Percentiles rank a stretch among this genome's conserved stretches.
Evolutionary conservation across 1,140 invertebrate genomes (phyloP).

Genomic region (Lucilia cuprina): DNA sequence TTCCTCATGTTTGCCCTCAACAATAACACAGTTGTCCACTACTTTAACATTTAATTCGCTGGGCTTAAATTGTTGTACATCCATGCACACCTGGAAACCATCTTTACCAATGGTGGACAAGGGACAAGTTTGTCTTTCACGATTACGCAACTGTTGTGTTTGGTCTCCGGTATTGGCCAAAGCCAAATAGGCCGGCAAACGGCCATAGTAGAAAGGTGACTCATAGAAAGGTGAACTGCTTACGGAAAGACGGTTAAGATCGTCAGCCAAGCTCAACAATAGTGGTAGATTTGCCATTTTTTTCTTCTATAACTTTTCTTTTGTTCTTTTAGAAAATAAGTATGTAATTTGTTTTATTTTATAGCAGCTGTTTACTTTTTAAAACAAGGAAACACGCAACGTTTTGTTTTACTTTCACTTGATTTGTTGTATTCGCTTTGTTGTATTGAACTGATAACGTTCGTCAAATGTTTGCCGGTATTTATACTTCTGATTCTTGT

Average conservation of each 20-base stretch:
- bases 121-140: conserved; percentile 9
- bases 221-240: conserved; percentile 50
- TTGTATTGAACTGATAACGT: conserved; percentile 36
- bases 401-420: background rate
- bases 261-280: conserved; percentile 53
- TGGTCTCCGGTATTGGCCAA: conserved; percentile 34
- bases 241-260: conserved; percentile 51
- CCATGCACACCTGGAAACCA: conserved; percentile 74
- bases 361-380: background rate
- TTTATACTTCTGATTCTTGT: background rate
- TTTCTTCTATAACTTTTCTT: background rate
- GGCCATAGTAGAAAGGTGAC: conserved; percentile 41
- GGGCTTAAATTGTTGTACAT: conserved; percentile 86
- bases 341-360: too few relatives aligned
- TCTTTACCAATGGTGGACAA: conserved; percentile 64
- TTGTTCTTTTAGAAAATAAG: background rate
- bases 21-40: conserved; percentile 72
- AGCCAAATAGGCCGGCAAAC: conserved; percentile 42
- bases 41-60: conserved; percentile 85
- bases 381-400: background rate
- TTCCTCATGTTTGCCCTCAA: conserved; percentile 80
- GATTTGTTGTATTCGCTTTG: conserved; percentile 20
- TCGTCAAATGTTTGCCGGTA: background rate
- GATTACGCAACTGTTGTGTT: conserved; percentile 41
- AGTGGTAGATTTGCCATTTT: conserved; percentile 54